Base-by-base conservation (phyloP, 2,888 invertebrate genomes). In the Siphlonurus alternatus region DNA sequence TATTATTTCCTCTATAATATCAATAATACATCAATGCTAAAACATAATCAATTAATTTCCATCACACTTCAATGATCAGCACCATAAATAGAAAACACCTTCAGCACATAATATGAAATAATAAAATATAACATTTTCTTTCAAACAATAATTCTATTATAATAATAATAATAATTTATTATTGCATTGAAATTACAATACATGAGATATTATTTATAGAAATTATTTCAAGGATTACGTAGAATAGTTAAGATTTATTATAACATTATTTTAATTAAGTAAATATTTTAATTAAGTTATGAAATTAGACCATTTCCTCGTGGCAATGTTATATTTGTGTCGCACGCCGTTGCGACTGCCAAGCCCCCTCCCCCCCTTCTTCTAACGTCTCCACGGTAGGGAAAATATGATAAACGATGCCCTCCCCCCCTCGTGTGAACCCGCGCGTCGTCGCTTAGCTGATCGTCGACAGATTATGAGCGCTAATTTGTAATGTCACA, bases 401-500 rank as follows among this genome's bases (percentile, higher is more conserved):
- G 5, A 38, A 38, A 38, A 38, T 38, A 38, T 38, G 38, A 38
- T 38, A 15, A 38, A 38, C 38, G 38, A 38, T 38, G 5, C 15
- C 15, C 38, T 38, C 38, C 15, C 38, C 15, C 15, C 38, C 15
- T n/a, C n/a, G n/a, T n/a, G n/a, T n/a, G n/a, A n/a, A n/a, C n/a
- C n/a, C n/a, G n/a, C n/a, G n/a, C n/a, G n/a, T n/a, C 15, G 38
- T 38, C 5, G 38, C 15, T 38, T 38, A n/a, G n/a, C 15, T 56
- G 56, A 56, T 56, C 56, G n/a, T n/a, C 7, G 56, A 56, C 56
- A 56, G 56, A 56, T 56, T 56, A 56, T 56, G 56, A 56, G 7
- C 19, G 56, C 22, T 56, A 56, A 56, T 56, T 56, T 56, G 56
- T 56, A 56, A 56, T 22, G 56, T 56, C 56, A 56, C 56, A 56